Conservation (phyloP, 2,888 invertebrate species). For the Parnassius mnemosyne region DNA sequence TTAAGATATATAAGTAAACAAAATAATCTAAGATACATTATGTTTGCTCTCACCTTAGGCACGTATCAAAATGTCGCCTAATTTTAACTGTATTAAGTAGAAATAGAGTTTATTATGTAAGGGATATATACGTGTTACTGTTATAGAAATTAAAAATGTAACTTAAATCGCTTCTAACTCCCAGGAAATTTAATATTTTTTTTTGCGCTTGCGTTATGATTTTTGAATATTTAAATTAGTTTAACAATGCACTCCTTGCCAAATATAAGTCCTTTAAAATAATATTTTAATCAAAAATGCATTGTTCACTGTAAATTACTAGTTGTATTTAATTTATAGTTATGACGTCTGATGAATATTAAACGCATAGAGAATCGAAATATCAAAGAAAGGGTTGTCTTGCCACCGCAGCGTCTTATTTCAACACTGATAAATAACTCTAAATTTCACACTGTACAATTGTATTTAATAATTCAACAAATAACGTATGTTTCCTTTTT, state of each 20-base stretch:
- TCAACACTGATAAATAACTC: conserved; percentile 47
- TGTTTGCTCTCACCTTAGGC: too few species aligned
- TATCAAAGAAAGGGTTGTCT: conserved; percentile 38
- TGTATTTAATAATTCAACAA: conserved; percentile 4
- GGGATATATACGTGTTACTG: too few species aligned
- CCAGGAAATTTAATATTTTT: too few species aligned
- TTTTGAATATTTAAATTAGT: background rate
- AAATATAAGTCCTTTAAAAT: conserved; percentile 22
- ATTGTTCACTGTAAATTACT: conserved; percentile 8
- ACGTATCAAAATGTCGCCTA: too few species aligned
- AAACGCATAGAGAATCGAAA: conserved; percentile 39
- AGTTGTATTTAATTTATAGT: conserved; percentile 15
- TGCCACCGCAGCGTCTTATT: conserved; percentile 45
- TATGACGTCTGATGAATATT: conserved; percentile 29
- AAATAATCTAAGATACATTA: too few species aligned
- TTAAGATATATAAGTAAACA: too few species aligned
- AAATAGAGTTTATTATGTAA: too few species aligned
- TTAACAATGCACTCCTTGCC: background rate
- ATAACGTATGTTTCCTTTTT: conserved; percentile 5
- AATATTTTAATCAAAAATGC: background rate
- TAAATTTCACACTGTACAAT: conserved; percentile 18
- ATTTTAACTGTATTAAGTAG: too few species aligned
- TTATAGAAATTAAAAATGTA: too few species aligned
- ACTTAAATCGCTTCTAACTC: too few species aligned
- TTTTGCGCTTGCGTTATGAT: too few species aligned